Percentiles rank a stretch among this genome's conserved stretches.
phyloP scores from a whole-genome alignment of 23 tunicate species.

The Styela plicata region DNA sequence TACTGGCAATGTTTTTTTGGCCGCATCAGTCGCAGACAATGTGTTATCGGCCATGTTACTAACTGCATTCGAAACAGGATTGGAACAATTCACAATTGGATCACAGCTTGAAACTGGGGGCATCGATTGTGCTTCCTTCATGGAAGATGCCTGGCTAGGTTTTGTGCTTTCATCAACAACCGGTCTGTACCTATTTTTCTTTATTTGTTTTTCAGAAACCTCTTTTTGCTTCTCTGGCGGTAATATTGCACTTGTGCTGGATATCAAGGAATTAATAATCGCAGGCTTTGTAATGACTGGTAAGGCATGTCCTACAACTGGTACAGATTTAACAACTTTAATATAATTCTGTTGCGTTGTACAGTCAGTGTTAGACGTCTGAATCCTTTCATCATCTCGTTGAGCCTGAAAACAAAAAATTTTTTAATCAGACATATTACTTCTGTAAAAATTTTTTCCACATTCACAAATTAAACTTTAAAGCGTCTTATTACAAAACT shows the following conservation, averaged over 20 bases:
- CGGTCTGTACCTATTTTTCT: not conserved
- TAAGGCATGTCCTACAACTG: not conserved
- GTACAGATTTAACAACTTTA: not conserved
- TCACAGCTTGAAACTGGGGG: not conserved
- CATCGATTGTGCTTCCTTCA: not conserved
- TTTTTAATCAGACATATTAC: too few relatives aligned
- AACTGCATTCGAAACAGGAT: not conserved
- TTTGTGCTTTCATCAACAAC: not conserved
- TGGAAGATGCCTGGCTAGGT: not conserved
- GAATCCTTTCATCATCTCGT: too few relatives aligned
- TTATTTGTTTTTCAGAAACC: too few relatives aligned
- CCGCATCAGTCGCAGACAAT: not conserved
- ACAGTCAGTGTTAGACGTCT: too few relatives aligned
- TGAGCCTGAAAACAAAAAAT: too few relatives aligned
- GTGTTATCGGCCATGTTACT: not conserved
- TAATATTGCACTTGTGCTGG: not conserved
- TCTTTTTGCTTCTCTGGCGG: not conserved
- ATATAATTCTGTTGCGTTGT: too few relatives aligned
- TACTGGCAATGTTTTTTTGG: not conserved
- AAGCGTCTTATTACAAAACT: too few relatives aligned
- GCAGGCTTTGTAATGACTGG: not conserved
- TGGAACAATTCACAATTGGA: not conserved
- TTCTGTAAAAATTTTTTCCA: too few relatives aligned
- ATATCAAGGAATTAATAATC: not conserved
- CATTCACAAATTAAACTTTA: too few relatives aligned